A percentile compares a stretch with the other conserved stretches of the same genome.
Evolutionary conservation across 1,140 invertebrate genomes (phyloP).

Genomic region (Aporrectodea caliginosa): DNA sequence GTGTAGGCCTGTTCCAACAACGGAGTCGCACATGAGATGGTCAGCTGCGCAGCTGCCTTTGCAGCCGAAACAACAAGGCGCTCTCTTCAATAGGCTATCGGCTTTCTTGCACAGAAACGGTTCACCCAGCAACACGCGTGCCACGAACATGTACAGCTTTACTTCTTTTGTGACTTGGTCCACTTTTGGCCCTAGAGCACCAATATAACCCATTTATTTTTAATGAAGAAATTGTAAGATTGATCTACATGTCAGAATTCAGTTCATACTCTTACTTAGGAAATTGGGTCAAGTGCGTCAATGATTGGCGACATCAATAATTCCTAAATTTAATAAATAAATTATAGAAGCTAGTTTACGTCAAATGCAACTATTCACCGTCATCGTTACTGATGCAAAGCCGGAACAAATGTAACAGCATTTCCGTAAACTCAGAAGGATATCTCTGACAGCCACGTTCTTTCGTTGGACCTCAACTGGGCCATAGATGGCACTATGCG

Average conservation of each 20-base stretch:
- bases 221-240: not conserved
- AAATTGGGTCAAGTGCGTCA: not conserved
- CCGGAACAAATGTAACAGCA: too few relatives aligned
- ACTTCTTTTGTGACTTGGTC: not conserved
- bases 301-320: not conserved
- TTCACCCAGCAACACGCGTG: constrained; percentile 10
- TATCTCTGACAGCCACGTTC: too few relatives aligned
- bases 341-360: too few relatives aligned
- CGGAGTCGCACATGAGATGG: constrained; percentile 16
- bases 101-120: not conserved
- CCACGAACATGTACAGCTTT: constrained; percentile 13
- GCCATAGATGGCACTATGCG: too few relatives aligned
- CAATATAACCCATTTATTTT: not conserved
- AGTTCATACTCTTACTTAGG: not conserved
- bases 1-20: constrained; percentile 14
- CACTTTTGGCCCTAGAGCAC: not conserved
- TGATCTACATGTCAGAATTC: not conserved
- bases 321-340: not conserved
- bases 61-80: not conserved
- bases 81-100: not conserved
- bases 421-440: too few relatives aligned
- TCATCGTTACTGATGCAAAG: too few relatives aligned
- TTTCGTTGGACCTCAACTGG: too few relatives aligned
- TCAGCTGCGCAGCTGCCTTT: not conserved
- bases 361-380: too few relatives aligned